A percentile compares a stretch with the other conserved stretches of the same genome.
These are phyloP conservation scores for Palythoa grandis DNA, from an alignment of 92 coral and sea anemone species.

Conservation along the genomic window DNA sequence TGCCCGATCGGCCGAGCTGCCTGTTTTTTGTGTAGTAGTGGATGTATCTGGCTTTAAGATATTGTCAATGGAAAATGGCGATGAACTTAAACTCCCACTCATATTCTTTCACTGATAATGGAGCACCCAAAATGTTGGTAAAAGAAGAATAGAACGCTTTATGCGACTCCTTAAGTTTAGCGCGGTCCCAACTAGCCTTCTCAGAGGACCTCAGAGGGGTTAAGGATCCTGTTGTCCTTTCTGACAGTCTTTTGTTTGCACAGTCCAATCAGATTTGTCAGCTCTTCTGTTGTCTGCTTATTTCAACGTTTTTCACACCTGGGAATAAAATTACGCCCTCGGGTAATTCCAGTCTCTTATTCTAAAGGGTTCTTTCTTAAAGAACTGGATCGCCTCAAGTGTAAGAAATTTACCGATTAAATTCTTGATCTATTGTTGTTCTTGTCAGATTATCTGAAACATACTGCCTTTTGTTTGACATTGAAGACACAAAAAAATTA, in stretches of 20 bases:
- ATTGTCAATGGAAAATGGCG: constrained; percentile 95
- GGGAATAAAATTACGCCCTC: constrained; percentile 43
- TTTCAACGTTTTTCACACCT: constrained; percentile 41
- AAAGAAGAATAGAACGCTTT: neutral
- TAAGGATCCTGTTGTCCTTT: neutral
- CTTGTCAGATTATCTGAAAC: neutral
- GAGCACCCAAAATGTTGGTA: neutral
- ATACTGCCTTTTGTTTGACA: constrained; percentile 8
- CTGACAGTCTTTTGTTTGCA: constrained; percentile 43
- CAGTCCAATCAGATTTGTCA: constrained; percentile 35
- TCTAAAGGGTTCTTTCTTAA: neutral
- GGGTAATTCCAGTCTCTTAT: constrained; percentile 17
- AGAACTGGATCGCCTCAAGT: constrained; percentile 8
- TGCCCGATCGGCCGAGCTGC: constrained; percentile 92
- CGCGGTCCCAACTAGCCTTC: constrained; percentile 4
- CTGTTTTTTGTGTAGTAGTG: constrained; percentile 68
- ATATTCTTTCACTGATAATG: constrained; percentile 37
- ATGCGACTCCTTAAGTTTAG: constrained; percentile 1
- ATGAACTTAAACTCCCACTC: constrained; percentile 74
- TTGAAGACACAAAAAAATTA: neutral
- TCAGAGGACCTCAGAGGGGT: constrained; percentile 19
- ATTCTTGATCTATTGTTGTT: neutral
- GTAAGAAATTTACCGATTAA: neutral
- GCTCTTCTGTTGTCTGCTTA: constrained; percentile 25
- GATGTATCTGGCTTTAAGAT: constrained; percentile 92